Evolutionary conservation across 2,888 invertebrate genomes (phyloP).

Genomic region (Watsonalla cultraria): DNA sequence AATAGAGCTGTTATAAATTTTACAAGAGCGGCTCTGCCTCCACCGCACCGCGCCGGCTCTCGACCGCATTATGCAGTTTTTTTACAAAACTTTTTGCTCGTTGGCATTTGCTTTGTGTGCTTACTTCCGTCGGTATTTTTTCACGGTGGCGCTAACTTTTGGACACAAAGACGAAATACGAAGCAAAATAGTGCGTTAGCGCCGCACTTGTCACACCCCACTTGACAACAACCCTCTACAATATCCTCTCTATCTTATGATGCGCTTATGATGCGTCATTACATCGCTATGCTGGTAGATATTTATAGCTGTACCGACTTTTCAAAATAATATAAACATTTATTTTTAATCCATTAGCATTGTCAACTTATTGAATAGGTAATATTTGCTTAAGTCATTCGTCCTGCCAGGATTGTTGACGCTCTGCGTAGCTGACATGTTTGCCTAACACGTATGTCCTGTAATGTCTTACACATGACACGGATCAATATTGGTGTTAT

Average conservation of each 20-base stretch:
- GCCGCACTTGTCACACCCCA: constrained; percentile 29
- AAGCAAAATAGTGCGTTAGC: constrained; percentile 47
- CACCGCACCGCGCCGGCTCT: constrained; percentile 40
- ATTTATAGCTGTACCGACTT: constrained; percentile 15
- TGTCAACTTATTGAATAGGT: neutral
- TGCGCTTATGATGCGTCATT: constrained; percentile 24
- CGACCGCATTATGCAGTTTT: constrained; percentile 72
- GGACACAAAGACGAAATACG: constrained; percentile 53
- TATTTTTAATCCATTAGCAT: constrained; percentile 1
- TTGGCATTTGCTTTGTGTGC: constrained; percentile 71
- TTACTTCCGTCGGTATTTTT: constrained; percentile 73
- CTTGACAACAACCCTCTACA: constrained; percentile 11
- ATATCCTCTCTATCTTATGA: constrained; percentile 3
- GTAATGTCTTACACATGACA: neutral
- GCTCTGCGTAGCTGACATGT: neutral
- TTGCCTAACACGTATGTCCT: neutral
- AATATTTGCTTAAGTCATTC: neutral
- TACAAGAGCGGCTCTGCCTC: constrained; percentile 64
- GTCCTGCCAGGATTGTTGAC: neutral
- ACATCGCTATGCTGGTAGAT: constrained; percentile 18
- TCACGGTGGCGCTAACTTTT: constrained; percentile 71
- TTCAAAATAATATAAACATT: constrained; percentile 9
- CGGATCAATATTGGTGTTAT: too few species aligned
- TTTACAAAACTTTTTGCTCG: constrained; percentile 63
- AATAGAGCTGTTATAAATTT: constrained; percentile 78